Evolutionary conservation across 2,888 invertebrate species (phyloP).

Genomic region (Pachliopta kotzebuea): DNA sequence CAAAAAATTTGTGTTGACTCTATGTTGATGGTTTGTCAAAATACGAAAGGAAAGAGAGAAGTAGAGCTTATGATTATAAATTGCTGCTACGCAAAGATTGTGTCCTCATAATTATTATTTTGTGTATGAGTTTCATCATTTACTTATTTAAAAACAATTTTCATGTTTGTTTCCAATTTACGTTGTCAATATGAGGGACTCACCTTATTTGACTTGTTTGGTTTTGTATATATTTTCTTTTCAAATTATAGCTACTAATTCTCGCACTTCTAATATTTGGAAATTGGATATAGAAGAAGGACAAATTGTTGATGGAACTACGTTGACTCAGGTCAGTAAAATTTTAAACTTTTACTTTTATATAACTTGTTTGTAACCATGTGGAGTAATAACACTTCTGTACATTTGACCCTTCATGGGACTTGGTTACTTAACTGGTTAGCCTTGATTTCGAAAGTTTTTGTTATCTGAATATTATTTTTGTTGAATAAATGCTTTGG

Average conservation of each 20-base stretch:
- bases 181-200: slow-evolving; percentile 76
- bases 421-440: slow-evolving; percentile 29
- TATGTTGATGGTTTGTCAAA: slow-evolving; percentile 41
- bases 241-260: slow-evolving; percentile 87
- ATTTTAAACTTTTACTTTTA: slow-evolving; percentile 50
- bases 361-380: slow-evolving; percentile 54
- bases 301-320: slow-evolving; percentile 85
- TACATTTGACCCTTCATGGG: slow-evolving; percentile 25
- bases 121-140: slow-evolving; percentile 47
- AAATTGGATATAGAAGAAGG: slow-evolving; percentile 88
- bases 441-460: slow-evolving; percentile 29
- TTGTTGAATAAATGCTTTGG: background rate
- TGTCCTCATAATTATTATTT: slow-evolving; percentile 46
- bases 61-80: slow-evolving; percentile 52
- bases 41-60: slow-evolving; percentile 45
- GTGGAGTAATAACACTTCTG: slow-evolving; percentile 18
- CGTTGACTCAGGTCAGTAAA: slow-evolving; percentile 75
- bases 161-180: slow-evolving; percentile 55
- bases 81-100: slow-evolving; percentile 47
- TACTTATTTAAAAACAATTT: slow-evolving; percentile 45
- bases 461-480: slow-evolving; percentile 1
- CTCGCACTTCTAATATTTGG: slow-evolving; percentile 91
- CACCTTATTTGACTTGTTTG: slow-evolving; percentile 82
- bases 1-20: slow-evolving; percentile 29
- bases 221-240: slow-evolving; percentile 86